Base-by-base conservation (phyloP, 2,797 vertebrate genomes). In the Gymnothorax reevesii region DNA sequence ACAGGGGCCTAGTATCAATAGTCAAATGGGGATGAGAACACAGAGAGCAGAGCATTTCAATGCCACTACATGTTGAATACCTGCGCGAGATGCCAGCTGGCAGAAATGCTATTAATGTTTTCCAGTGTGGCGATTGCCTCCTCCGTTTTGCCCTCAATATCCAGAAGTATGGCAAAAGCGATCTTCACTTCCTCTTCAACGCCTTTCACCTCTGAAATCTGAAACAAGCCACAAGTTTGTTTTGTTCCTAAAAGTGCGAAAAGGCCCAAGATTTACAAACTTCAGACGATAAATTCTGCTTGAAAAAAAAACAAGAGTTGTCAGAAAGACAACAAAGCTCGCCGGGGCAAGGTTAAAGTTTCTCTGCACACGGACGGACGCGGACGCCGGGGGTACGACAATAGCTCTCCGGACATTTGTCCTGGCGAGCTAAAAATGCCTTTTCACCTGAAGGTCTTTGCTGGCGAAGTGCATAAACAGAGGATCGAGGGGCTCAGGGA, bases 381-480 rank as follows among this genome's bases (percentile, higher is more conserved):
- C n/a, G n/a, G n/a, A n/a, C n/a, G n/a, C n/a, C n/a, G n/a, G n/a
- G n/a, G n/a, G n/a, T n/a, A n/a, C n/a, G n/a, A n/a, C n/a, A n/a
- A n/a, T n/a, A n/a, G n/a, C n/a, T n/a, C n/a, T n/a, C n/a, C n/a
- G n/a, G n/a, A n/a, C n/a, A n/a, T n/a, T n/a, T n/a, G n/a, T n/a
- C n/a, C n/a, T n/a, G n/a, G n/a, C n/a, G n/a, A n/a, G n/a, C n/a
- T n/a, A 73, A 1, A 73, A 73, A 73, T 1, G 71, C 27, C 27
- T 42, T 75, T 75, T 75, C 71, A 99, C 98, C 98, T 99, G 97
- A 92, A 99, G 95, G 87, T 99, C 97, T 92, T 94, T 96, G 88
- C 96, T 97, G 64, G 94, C 94, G 90, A 99, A 99, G 92, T 99
- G 98, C 89, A 95, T 96, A 89, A 99, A 99, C 87, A 99, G 94